These are phyloP conservation scores for Parazoanthus swiftii DNA, from an alignment of 92 coral and sea anemone genomes.

Conservation along the genomic window DNA sequence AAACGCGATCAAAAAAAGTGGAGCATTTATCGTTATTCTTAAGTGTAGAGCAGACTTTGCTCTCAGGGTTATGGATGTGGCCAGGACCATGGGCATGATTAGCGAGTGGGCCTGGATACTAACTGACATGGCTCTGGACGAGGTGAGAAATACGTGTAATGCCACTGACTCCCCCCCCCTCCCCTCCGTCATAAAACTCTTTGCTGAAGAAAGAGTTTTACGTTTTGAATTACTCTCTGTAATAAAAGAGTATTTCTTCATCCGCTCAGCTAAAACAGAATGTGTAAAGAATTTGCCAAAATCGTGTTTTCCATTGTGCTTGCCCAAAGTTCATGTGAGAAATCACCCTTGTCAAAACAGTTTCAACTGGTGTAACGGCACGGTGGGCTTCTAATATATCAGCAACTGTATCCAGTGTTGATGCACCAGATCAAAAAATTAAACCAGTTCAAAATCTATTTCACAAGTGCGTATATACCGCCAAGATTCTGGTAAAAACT, in stretches of 20 bases:
- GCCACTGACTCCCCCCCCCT: not conserved
- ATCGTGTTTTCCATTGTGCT: not conserved
- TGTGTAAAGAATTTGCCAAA: not conserved
- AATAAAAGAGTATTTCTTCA: not conserved
- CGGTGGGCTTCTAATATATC: not conserved
- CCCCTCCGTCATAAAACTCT: not conserved
- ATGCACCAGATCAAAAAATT: no score
- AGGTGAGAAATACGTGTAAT: slow-evolving; percentile 26
- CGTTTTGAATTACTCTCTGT: not conserved
- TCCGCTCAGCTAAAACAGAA: not conserved
- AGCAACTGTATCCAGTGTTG: not conserved
- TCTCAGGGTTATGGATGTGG: slow-evolving; percentile 42
- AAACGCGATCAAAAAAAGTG: slow-evolving; percentile 41
- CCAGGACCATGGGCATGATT: slow-evolving; percentile 45
- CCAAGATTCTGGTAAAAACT: no score
- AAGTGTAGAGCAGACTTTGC: slow-evolving; percentile 38
- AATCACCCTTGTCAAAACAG: not conserved
- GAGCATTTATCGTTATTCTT: slow-evolving; percentile 50
- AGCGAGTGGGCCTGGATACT: slow-evolving; percentile 62
- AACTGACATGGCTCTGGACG: slow-evolving; percentile 44
- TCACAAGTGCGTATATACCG: not conserved
- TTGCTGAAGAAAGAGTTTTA: no score
- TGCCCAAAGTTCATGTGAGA: no score
- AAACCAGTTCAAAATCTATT: not conserved
- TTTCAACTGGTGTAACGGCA: not conserved